Conservation (phyloP, 2,888 invertebrate genomes). For the Ochropleura leucogaster region DNA sequence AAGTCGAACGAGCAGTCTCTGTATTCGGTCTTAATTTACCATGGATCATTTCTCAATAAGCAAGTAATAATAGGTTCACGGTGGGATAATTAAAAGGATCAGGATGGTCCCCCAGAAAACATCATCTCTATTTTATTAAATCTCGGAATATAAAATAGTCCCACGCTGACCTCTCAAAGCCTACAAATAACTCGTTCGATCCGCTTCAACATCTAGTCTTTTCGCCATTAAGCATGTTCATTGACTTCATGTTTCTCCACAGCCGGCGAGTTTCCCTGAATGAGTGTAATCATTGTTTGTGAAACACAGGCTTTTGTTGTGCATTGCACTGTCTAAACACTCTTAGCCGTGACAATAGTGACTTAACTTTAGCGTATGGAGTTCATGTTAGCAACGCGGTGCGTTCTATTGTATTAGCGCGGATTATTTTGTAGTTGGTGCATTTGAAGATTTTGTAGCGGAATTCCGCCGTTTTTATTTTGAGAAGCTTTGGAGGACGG, state of each 20-base stretch:
- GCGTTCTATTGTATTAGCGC: conserved; percentile 41
- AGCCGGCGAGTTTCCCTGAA: conserved; percentile 75
- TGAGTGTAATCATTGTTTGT: conserved; percentile 80
- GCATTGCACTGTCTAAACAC: conserved; percentile 77
- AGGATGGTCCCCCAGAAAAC: not conserved
- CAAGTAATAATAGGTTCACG: not conserved
- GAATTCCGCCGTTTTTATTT: conserved; percentile 1
- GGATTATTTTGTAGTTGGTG: conserved; percentile 23
- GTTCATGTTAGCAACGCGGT: conserved; percentile 55
- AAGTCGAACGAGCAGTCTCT: conserved; percentile 30
- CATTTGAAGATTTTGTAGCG: conserved; percentile 11
- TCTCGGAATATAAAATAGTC: not conserved
- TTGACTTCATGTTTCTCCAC: conserved; percentile 65
- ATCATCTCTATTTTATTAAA: not conserved
- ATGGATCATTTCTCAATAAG: not conserved
- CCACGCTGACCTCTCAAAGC: conserved; percentile 6
- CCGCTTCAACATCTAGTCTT: conserved; percentile 43
- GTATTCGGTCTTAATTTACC: conserved; percentile 1
- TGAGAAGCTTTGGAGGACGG: not conserved
- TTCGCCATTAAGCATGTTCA: conserved; percentile 52
- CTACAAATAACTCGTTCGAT: conserved; percentile 29
- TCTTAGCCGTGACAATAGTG: conserved; percentile 68
- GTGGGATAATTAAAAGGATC: not conserved
- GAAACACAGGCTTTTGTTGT: conserved; percentile 81
- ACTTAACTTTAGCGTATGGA: conserved; percentile 60